A percentile compares a stretch with the other conserved stretches of the same genome.
Evolutionary conservation across 2,113 vertebrate species (phyloP).

Genomic region (Cinclus cinclus): DNA sequence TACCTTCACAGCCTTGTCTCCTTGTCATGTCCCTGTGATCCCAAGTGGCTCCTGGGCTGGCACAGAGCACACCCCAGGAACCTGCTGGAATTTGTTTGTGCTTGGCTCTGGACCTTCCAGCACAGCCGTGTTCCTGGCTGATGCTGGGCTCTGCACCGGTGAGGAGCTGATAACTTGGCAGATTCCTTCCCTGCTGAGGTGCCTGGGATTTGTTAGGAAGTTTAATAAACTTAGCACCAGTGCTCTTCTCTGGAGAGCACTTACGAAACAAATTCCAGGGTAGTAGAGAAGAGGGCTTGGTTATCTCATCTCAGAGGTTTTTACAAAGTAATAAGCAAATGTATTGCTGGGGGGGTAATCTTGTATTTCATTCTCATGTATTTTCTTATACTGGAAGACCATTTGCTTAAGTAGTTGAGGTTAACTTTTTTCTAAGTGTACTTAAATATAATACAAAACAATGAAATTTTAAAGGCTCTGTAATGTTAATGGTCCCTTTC

Average conservation of each 20-base stretch:
- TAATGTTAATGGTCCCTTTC: neutral
- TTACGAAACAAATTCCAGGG: neutral
- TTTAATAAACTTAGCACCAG: neutral
- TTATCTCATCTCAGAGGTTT: neutral
- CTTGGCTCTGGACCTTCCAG: neutral
- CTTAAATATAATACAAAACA: neutral
- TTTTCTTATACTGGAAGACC: neutral
- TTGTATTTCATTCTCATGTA: neutral
- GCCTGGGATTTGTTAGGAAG: neutral
- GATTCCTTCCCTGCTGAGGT: neutral
- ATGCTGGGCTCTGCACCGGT: rapidly evolving
- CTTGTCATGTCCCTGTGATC: neutral
- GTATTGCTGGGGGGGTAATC: neutral
- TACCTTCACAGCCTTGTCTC: neutral
- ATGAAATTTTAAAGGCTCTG: neutral
- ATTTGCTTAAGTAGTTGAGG: neutral
- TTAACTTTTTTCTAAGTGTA: neutral
- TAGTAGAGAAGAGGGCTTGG: neutral
- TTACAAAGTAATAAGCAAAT: neutral
- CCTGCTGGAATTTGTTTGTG: neutral
- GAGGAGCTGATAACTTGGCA: neutral
- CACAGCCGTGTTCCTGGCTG: rapidly evolving
- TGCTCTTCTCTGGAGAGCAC: neutral
- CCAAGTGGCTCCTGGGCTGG: neutral
- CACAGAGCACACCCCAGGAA: neutral